phyloP scores from a whole-genome alignment of 2,888 invertebrate genomes.

The Sarcophaga rosellei region DNA sequence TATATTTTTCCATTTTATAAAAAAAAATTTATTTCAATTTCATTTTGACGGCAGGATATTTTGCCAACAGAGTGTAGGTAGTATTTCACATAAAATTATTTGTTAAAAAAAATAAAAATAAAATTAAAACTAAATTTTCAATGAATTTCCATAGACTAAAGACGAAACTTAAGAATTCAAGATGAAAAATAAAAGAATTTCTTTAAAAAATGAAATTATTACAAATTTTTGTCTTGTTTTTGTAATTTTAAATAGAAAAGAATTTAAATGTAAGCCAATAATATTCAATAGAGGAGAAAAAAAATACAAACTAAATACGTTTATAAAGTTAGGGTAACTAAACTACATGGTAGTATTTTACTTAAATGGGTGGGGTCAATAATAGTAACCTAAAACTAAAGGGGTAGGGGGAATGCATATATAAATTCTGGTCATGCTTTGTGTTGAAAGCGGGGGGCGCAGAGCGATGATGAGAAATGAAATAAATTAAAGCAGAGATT shows the following conservation, averaged over 20 bases:
- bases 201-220: constrained; percentile 2
- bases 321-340: constrained; percentile 24
- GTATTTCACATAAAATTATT: constrained; percentile 48
- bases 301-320: too few relatives aligned
- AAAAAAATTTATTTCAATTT: constrained; percentile 62
- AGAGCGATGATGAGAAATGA: neutral
- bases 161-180: neutral
- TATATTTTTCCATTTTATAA: constrained; percentile 45
- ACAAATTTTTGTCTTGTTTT: neutral
- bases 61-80: neutral
- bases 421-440: neutral
- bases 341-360: constrained; percentile 56
- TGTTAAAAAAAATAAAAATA: constrained; percentile 30
- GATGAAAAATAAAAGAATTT: constrained; percentile 8
- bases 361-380: constrained; percentile 1
- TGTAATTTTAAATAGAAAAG: neutral
- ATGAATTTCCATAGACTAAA: constrained; percentile 9
- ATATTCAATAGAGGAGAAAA: neutral
- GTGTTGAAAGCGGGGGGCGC: neutral
- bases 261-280: neutral
- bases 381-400: constrained; percentile 11
- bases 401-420: neutral
- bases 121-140: constrained; percentile 46
- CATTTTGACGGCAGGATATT: constrained; percentile 15
- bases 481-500: constrained; percentile 49